Conservation (phyloP, 2,888 invertebrate species). For the Agrotis segetum region DNA sequence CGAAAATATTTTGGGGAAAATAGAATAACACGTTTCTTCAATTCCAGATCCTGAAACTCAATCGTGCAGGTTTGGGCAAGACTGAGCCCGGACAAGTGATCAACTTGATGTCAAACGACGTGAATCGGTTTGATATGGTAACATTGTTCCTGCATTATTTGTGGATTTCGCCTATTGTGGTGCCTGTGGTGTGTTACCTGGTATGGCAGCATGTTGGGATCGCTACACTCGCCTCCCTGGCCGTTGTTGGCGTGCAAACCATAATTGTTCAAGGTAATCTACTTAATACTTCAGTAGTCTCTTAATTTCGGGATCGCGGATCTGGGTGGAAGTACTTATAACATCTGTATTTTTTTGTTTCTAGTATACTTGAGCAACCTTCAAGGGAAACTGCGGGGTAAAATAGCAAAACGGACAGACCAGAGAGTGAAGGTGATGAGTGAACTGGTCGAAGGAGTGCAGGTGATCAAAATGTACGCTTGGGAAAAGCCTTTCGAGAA, state of each 20-base stretch:
- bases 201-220: constrained; percentile 85
- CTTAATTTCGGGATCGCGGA: too few relatives aligned
- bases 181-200: constrained; percentile 88
- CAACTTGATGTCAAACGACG: constrained; percentile 96
- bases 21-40: neutral
- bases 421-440: constrained; percentile 95
- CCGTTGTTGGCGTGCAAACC: constrained; percentile 90
- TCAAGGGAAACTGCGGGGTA: constrained; percentile 88
- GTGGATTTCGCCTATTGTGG: constrained; percentile 95
- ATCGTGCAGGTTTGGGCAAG: constrained; percentile 90
- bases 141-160: constrained; percentile 94
- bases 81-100: constrained; percentile 95
- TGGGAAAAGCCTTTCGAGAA: constrained; percentile 95
- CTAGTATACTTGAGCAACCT: constrained; percentile 85
- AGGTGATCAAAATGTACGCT: constrained; percentile 96
- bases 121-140: constrained; percentile 94
- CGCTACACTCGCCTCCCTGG: constrained; percentile 83
- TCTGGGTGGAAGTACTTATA: too few relatives aligned
- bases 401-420: constrained; percentile 93
- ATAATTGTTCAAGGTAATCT: constrained; percentile 89
- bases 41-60: constrained; percentile 85
- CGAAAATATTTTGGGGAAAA: neutral
- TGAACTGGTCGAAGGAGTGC: constrained; percentile 94
- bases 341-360: constrained; percentile 7
- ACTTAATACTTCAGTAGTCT: neutral